A percentile compares a stretch with the other conserved stretches of the same genome.
These are phyloP conservation scores for Apeltes quadracus DNA, from an alignment of 2,113 vertebrate genomes.

Conservation along the genomic window DNA sequence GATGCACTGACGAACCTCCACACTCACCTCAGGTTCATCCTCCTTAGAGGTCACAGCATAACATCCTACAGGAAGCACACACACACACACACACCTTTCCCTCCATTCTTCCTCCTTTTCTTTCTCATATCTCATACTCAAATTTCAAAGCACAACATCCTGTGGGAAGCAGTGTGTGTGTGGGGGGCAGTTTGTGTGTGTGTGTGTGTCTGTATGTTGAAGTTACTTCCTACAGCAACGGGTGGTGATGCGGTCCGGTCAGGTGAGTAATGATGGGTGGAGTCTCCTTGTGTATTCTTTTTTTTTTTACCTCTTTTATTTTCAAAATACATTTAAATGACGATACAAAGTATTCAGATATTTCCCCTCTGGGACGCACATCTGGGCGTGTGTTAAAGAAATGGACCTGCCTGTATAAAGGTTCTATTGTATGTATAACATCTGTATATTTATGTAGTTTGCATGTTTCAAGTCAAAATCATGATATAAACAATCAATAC, in stretches of 20 bases:
- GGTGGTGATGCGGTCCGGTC: not conserved
- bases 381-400: too few species aligned
- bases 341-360: not conserved
- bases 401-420: too few species aligned
- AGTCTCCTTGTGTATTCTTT: not conserved
- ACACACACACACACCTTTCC: not conserved
- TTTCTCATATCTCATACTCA: constrained; percentile 51
- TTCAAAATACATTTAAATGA: not conserved
- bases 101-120: constrained; percentile 13
- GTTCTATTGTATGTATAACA: too few species aligned
- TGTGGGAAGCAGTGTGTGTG: constrained; percentile 18
- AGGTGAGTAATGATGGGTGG: not conserved
- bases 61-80: constrained; percentile 68
- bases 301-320: not conserved
- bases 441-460: too few species aligned
- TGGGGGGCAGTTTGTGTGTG: too few species aligned
- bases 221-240: constrained; percentile 11
- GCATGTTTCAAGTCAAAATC: too few species aligned
- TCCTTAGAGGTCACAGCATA: constrained; percentile 63
- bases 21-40: constrained; percentile 57
- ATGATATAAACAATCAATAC: too few species aligned
- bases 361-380: not conserved
- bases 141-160: constrained; percentile 62
- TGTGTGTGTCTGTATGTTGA: not conserved
- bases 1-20: constrained; percentile 50